A percentile compares a stretch with the other conserved stretches of the same genome.
phyloP scores from a whole-genome alignment of 2,888 invertebrate genomes.

The Drosophila rellima region DNA sequence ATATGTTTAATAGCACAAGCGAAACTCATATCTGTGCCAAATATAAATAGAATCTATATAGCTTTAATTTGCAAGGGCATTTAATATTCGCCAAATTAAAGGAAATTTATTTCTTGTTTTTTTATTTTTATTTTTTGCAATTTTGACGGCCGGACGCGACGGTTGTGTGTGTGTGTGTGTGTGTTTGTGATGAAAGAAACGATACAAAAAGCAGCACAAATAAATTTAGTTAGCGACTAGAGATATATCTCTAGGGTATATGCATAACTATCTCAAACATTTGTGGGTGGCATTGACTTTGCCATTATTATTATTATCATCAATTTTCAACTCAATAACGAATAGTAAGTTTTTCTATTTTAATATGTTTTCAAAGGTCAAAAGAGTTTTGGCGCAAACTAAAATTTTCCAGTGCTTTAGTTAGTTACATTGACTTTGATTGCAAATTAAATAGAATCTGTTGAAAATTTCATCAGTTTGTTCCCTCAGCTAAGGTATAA shows the following conservation, averaged over 20 bases:
- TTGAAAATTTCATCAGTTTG: constrained; percentile 15
- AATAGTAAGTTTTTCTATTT: constrained; percentile 25
- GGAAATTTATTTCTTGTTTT: constrained; percentile 8
- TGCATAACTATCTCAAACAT: constrained; percentile 38
- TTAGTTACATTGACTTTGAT: too few species aligned
- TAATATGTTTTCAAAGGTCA: constrained; percentile 36
- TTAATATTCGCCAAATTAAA: neutral
- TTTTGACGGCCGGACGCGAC: constrained; percentile 60
- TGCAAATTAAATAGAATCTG: neutral
- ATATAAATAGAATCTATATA: neutral
- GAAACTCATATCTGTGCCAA: neutral
- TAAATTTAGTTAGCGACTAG: constrained; percentile 60
- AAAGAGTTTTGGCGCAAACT: too few species aligned
- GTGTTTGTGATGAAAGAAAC: constrained; percentile 67
- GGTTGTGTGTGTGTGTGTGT: constrained; percentile 22
- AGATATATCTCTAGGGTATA: constrained; percentile 38
- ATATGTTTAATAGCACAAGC: too few species aligned
- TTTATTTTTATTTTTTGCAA: constrained; percentile 30
- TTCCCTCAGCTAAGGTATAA: constrained; percentile 37
- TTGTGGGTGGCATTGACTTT: constrained; percentile 64
- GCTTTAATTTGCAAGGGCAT: neutral
- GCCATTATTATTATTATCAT: constrained; percentile 61
- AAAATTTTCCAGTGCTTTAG: too few species aligned
- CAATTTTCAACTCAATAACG: constrained; percentile 43
- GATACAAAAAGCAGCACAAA: constrained; percentile 68